Conservation (phyloP, 1,140 invertebrate species). For the Paramacrobiotus metropolitanus region DNA sequence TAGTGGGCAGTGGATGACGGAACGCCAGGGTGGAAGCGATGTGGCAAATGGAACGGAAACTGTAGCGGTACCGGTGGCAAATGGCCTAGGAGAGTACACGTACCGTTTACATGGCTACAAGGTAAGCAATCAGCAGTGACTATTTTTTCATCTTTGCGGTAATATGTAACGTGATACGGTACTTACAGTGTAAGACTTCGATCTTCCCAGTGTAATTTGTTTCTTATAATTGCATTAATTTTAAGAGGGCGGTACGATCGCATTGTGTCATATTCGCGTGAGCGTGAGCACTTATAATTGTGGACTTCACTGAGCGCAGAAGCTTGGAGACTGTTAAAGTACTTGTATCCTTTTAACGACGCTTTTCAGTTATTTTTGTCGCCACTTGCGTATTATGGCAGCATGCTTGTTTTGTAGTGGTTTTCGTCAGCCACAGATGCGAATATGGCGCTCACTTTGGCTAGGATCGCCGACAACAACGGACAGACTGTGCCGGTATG, state of each 20-base stretch:
- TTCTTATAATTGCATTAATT: background rate
- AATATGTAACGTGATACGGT: too few species aligned
- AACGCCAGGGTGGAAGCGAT: slow-evolving; percentile 34
- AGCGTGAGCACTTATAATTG: slow-evolving; percentile 22
- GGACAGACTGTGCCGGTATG: slow-evolving; percentile 21
- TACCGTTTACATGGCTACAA: too few species aligned
- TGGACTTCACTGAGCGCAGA: too few species aligned
- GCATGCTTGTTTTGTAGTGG: slow-evolving; percentile 27
- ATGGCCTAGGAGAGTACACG: too few species aligned
- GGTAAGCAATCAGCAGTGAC: too few species aligned
- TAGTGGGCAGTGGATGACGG: slow-evolving; percentile 40
- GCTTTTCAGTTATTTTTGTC: too few species aligned
- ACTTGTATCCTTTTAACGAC: too few species aligned
- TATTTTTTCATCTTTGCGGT: too few species aligned
- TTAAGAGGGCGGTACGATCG: slow-evolving; percentile 3
- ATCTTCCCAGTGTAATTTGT: background rate
- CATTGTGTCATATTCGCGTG: slow-evolving; percentile 14
- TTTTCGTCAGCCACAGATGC: slow-evolving; percentile 37
- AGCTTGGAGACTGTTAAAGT: too few species aligned
- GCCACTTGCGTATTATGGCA: too few species aligned
- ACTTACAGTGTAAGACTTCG: background rate
- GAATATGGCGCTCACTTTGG: slow-evolving; percentile 34
- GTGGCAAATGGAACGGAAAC: slow-evolving; percentile 34
- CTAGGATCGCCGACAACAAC: slow-evolving; percentile 24
- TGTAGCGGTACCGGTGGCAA: slow-evolving; percentile 24